Percentiles rank a stretch among this genome's conserved stretches.
These are phyloP conservation scores for Nansenia antarctica DNA, from an alignment of 2,113 vertebrate species.

Conservation along the genomic window DNA sequence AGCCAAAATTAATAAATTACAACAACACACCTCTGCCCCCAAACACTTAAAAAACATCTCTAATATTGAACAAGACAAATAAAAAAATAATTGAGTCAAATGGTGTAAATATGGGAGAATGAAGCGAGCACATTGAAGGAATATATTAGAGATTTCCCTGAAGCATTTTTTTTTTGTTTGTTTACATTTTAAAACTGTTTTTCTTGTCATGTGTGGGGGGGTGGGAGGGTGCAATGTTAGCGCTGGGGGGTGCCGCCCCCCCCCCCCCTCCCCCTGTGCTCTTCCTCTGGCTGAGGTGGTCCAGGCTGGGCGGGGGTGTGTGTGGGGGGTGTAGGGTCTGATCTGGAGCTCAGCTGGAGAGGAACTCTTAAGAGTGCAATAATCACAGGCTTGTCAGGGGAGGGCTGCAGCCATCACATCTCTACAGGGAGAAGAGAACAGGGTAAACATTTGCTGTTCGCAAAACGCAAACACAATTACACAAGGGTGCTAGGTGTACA, in stretches of 20 bases:
- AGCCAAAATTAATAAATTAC: slow-evolving; percentile 75
- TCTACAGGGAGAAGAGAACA: slow-evolving; percentile 67
- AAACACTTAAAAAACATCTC: slow-evolving; percentile 38
- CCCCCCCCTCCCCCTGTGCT: slow-evolving; percentile 49
- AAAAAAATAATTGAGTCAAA: slow-evolving; percentile 19
- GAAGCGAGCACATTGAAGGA: slow-evolving; percentile 56
- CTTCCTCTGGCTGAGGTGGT: slow-evolving; percentile 38
- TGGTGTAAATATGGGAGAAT: slow-evolving; percentile 44
- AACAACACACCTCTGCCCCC: slow-evolving; percentile 58
- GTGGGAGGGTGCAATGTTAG: slow-evolving; percentile 60
- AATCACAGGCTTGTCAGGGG: slow-evolving; percentile 59
- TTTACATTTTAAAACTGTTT: slow-evolving; percentile 37
- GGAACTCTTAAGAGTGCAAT: slow-evolving; percentile 77
- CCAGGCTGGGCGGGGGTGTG: slow-evolving; percentile 61
- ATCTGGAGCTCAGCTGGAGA: slow-evolving; percentile 75
- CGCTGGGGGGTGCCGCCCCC: slow-evolving; percentile 38
- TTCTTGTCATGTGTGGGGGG: slow-evolving; percentile 23
- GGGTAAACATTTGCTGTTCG: background rate
- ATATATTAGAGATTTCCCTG: slow-evolving; percentile 69
- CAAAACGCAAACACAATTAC: too few relatives aligned
- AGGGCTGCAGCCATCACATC: slow-evolving; percentile 69
- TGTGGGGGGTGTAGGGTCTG: slow-evolving; percentile 41
- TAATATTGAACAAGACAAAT: slow-evolving; percentile 42
- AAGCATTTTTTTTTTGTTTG: slow-evolving; percentile 57
- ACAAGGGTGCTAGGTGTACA: too few relatives aligned